These are phyloP conservation scores for Petrosia ficiformis DNA, from an alignment of 37 sponge, comb jelly and placozoan species.

Conservation along the genomic window DNA sequence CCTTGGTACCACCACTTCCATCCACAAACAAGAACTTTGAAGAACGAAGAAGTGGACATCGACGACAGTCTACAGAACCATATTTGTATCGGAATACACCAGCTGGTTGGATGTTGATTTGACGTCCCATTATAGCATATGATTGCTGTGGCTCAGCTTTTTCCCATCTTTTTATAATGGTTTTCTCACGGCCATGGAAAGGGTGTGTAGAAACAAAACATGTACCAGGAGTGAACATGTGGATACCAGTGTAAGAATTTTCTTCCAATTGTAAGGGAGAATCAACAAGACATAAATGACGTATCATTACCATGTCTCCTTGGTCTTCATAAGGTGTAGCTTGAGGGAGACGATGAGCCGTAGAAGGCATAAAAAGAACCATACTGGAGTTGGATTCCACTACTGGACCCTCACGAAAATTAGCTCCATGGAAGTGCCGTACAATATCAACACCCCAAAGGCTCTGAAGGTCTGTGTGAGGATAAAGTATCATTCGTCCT, in stretches of 20 bases:
- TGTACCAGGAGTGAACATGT: slow-evolving; percentile 40
- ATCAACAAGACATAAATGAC: slow-evolving; percentile 23
- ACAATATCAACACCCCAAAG: slow-evolving; percentile 38
- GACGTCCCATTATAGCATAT: slow-evolving; percentile 9
- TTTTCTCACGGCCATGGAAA: slow-evolving; percentile 27
- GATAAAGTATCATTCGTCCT: slow-evolving; percentile 69
- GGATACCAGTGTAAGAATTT: slow-evolving; percentile 45
- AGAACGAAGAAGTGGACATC: slow-evolving; percentile 56
- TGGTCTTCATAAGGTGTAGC: slow-evolving; percentile 4
- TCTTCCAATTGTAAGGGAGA: slow-evolving; percentile 21
- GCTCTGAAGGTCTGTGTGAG: slow-evolving; percentile 41
- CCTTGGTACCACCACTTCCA: slow-evolving; percentile 45
- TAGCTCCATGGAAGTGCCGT: slow-evolving; percentile 44
- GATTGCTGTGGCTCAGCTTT: slow-evolving; percentile 49
- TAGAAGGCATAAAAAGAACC: slow-evolving; percentile 37
- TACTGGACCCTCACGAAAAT: not conserved
- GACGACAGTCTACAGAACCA: slow-evolving; percentile 59
- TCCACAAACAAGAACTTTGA: slow-evolving; percentile 67
- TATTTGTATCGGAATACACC: slow-evolving; percentile 47
- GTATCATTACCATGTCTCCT: slow-evolving; percentile 29
- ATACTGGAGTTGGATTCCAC: slow-evolving; percentile 39
- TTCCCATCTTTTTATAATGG: slow-evolving; percentile 34
- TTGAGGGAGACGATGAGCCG: not conserved
- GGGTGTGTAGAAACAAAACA: slow-evolving; percentile 8
- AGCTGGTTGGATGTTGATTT: slow-evolving; percentile 12